Conservation (phyloP, 2,888 invertebrate genomes). For the Cenopis cana region DNA sequence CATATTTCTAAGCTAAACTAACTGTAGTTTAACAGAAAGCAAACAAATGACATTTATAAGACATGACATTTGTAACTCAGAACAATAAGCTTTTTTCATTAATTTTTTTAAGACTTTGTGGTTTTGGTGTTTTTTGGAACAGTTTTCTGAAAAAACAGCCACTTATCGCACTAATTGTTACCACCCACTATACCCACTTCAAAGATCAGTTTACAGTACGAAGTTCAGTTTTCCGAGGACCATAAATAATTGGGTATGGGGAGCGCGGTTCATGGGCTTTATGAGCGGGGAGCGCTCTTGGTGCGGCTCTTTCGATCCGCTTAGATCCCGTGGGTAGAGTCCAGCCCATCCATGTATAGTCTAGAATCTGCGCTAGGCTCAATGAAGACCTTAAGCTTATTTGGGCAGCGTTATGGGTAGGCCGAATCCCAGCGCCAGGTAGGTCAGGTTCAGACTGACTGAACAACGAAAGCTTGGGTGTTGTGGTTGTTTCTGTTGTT, state of each 20-base stretch:
- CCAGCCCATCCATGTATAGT: not conserved
- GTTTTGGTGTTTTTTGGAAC: too few species aligned
- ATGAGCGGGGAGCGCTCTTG: constrained; percentile 5
- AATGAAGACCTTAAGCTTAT: not conserved
- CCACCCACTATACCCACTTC: not conserved
- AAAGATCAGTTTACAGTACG: not conserved
- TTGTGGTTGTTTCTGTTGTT: not conserved
- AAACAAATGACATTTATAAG: too few species aligned
- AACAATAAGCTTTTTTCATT: too few species aligned
- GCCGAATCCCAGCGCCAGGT: not conserved
- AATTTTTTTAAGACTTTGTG: too few species aligned
- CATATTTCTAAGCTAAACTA: too few species aligned
- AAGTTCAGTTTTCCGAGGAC: not conserved
- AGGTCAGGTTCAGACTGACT: not conserved
- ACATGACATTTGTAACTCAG: too few species aligned
- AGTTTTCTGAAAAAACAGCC: too few species aligned
- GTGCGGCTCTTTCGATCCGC: not conserved
- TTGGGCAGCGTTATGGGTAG: too few species aligned
- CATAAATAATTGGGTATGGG: not conserved
- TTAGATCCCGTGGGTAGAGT: not conserved
- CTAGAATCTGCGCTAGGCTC: not conserved
- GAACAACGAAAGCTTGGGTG: not conserved
- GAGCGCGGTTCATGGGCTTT: constrained; percentile 13
- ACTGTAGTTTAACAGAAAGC: too few species aligned
- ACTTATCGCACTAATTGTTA: too few species aligned